Conservation (phyloP, 2,888 invertebrate species). For the Tromatobia lineatoria region DNA sequence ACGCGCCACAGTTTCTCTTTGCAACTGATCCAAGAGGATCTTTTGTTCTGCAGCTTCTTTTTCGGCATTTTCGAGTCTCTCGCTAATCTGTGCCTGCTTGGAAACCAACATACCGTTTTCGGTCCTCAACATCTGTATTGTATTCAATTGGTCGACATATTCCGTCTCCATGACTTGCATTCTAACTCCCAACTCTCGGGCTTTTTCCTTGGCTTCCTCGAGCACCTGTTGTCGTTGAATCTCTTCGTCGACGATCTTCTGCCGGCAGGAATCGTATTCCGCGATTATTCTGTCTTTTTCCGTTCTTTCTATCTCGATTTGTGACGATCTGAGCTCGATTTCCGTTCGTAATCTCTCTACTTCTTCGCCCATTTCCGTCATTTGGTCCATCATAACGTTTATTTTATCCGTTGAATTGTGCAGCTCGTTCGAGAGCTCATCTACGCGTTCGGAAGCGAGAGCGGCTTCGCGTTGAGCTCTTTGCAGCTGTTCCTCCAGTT, state of each 20-base stretch:
- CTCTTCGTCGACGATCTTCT: slow-evolving; percentile 37
- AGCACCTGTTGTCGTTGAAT: slow-evolving; percentile 72
- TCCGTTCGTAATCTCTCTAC: slow-evolving; percentile 67
- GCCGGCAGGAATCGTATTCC: slow-evolving; percentile 67
- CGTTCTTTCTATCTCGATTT: slow-evolving; percentile 63
- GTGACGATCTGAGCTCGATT: slow-evolving; percentile 28
- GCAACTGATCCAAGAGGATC: slow-evolving; percentile 74
- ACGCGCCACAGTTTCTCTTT: slow-evolving; percentile 69
- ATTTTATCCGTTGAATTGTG: slow-evolving; percentile 70
- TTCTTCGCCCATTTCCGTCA: slow-evolving; percentile 73
- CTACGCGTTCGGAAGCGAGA: slow-evolving; percentile 62
- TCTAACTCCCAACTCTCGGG: slow-evolving; percentile 81
- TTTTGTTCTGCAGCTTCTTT: slow-evolving; percentile 80
- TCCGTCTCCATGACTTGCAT: slow-evolving; percentile 83
- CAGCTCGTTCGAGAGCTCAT: slow-evolving; percentile 69
- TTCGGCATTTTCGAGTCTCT: slow-evolving; percentile 80
- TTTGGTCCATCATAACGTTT: slow-evolving; percentile 66
- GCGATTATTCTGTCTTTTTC: slow-evolving; percentile 61
- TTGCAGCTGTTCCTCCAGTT: slow-evolving; percentile 75
- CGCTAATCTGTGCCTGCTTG: slow-evolving; percentile 84
- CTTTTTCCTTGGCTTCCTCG: slow-evolving; percentile 81
- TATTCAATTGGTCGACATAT: slow-evolving; percentile 79
- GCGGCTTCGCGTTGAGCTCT: slow-evolving; percentile 65
- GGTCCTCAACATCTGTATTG: slow-evolving; percentile 79
- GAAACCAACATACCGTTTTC: slow-evolving; percentile 81